Evolutionary conservation across 2,797 vertebrate species (phyloP).

Genomic region (Rhynchonycteris naso): DNA sequence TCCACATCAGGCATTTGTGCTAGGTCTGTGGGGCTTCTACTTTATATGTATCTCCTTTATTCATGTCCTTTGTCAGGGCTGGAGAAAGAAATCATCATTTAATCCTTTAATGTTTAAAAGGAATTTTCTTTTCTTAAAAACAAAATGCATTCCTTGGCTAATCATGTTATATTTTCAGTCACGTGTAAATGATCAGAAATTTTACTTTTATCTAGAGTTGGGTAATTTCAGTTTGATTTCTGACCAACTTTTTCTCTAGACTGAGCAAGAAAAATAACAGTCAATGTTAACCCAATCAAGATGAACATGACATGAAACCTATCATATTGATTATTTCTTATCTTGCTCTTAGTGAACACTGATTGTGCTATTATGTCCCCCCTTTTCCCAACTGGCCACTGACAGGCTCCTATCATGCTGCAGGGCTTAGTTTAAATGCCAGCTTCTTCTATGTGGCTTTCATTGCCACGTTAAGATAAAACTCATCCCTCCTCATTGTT

Average conservation of each 20-base stretch:
- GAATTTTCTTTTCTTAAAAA: constrained; percentile 29
- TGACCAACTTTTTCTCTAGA: constrained; percentile 4
- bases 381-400: background rate
- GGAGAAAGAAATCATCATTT: background rate
- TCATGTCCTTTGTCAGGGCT: background rate
- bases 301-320: constrained; percentile 23
- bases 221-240: constrained; percentile 1
- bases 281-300: background rate
- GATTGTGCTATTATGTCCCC: background rate
- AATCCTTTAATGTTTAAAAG: constrained; percentile 2
- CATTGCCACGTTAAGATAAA: background rate
- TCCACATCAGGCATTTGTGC: background rate
- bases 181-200: constrained; percentile 3
- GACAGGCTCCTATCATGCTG: background rate
- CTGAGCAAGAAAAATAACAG: background rate
- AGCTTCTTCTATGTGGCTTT: background rate
- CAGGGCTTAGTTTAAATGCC: background rate
- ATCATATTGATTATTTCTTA: background rate
- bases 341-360: background rate
- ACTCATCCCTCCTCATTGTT: background rate
- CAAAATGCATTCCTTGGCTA: background rate
- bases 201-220: constrained; percentile 15
- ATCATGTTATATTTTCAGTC: background rate
- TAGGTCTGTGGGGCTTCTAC: background rate
- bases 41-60: background rate